Base-by-base conservation (phyloP, 37 sponge, comb jelly and placozoan genomes). In the Theonella swinhoei region DNA sequence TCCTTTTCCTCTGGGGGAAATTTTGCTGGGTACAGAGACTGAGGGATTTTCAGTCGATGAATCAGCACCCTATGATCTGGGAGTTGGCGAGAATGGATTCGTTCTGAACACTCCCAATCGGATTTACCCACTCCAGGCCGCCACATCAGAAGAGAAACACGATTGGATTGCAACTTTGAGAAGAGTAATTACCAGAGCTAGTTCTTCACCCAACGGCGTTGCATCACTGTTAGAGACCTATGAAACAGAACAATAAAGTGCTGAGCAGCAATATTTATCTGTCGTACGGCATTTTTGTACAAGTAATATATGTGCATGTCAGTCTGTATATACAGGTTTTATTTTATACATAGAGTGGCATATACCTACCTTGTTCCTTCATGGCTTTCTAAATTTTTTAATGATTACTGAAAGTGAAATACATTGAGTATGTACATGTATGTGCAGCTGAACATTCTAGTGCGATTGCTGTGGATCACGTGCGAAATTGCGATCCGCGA, bases 1-100 rank as follows among this genome's bases (percentile, higher is more conserved):
- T 80, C 83, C 94, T 11, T 88, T 85, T 74, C 94, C 94, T 7
- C 88, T 93, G 54, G 94, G 94, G 2, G 94, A 93, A 38, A 93
- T 93, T 37, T 28, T 92, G 0, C 81, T 92, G 58, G 93, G 93
- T 1, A 81, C 70, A 22, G 67, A 76, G 23, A 31, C 82, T 0
- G 89, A 92, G 64, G 93, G 93, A 3, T 92, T 84, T 78, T 75
- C 75, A 22, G 85, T 92, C 26, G 81, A 82, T 28, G 93, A 92
- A 43, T 35, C 76, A 8, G 85, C 81, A 19, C 85, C 89, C 17
- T 80, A 76, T 17, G 93, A 92, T 23, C 42, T 78, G 9, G 82
- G 85, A 17, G 89, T 81, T 32, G 89, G 93, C 23, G 89, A 88
- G 36, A 86, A 78, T 54, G 85, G 85, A 0, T 92, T 92, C 58